Evolutionary conservation across 92 coral and sea anemone genomes (phyloP).

Genomic region (Isaurus tuberculatus): DNA sequence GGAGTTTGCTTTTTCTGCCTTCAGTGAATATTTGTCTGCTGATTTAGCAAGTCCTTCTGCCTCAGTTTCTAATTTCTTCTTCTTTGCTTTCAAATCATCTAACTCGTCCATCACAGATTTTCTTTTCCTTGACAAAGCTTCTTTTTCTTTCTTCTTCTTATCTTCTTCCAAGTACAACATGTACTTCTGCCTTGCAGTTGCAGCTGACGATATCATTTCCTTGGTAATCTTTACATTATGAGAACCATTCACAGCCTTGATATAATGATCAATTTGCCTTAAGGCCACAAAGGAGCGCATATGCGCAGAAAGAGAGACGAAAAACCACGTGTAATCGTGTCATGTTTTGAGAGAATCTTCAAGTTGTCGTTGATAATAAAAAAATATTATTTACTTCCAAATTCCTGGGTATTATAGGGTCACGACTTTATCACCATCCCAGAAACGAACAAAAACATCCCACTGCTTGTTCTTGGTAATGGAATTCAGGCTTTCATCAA

Average conservation of each 20-base stretch:
- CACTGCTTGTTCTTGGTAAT: constrained; percentile 11
- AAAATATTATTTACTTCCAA: too few species aligned
- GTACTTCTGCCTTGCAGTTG: constrained; percentile 53
- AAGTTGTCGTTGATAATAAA: too few species aligned
- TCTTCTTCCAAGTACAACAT: constrained; percentile 45
- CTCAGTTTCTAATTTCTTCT: constrained; percentile 37
- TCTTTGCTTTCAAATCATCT: constrained; percentile 43
- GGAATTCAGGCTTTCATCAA: constrained; percentile 7
- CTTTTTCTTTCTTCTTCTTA: constrained; percentile 39
- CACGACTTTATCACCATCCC: constrained; percentile 5
- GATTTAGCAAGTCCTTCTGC: constrained; percentile 46
- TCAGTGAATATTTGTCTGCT: constrained; percentile 4
- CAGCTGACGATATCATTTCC: constrained; percentile 34
- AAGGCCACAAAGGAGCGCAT: constrained; percentile 34
- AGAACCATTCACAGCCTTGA: constrained; percentile 34
- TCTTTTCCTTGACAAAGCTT: constrained; percentile 34
- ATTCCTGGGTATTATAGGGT: too few species aligned
- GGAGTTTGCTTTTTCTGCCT: constrained; percentile 26
- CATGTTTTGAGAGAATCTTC: too few species aligned
- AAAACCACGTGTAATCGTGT: too few species aligned
- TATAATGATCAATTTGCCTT: constrained; percentile 28
- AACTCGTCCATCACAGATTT: constrained; percentile 40
- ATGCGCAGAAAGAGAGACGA: too few species aligned
- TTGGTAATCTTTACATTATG: constrained; percentile 8
- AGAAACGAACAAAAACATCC: constrained; percentile 15